Base-by-base conservation (phyloP, 2,888 invertebrate genomes). In the Apotomis turbidana region DNA sequence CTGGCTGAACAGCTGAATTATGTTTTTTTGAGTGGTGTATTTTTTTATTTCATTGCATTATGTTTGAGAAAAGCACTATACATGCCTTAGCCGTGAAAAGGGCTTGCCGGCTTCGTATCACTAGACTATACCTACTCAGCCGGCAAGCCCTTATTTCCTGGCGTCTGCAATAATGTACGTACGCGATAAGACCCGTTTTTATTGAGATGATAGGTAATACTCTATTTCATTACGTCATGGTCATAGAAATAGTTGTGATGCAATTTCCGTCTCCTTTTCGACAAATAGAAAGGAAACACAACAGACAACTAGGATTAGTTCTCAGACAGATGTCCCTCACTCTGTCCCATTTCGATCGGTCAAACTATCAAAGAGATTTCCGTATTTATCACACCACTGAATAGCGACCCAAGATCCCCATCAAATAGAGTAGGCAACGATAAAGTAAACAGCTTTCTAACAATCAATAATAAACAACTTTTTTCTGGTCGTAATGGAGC, bases 401-500 rank as follows among this genome's bases (percentile, higher is more conserved):
- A 72, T 68, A 68, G 72, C 12, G 51, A 15, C 41, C 63, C 58
- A 59, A 66, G 58, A 71, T 67, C 51, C 68, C 72, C 63, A 59
- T 54, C 68, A 63, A 63, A 72, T 72, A 63, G 63, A 72, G 68
- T 62, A 70, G 66, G 74, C 76, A 76, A 75, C 66, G 73, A 70
- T 68, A 76, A 73, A 76, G 76, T 78, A 79, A 80, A 78, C 75
- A 76, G 74, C 77, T 76, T 77, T 72, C 74, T 74, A 75, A 79
- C 76, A 72, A 75, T 68, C 76, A 75, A 75, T 76, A 79, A 80
- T 78, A 77, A 78, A 78, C 76, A 77, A 76, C 79, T 80, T 77
- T 75, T 78, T 81, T 79, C 78, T 77, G 78, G 77, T 78, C 77
- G 79, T 82, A 82, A 85, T 82, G 77, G 80, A 82, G 77, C 82